Evolutionary conservation across 2,888 invertebrate genomes (phyloP).

Genomic region (Ametastegia equiseti): DNA sequence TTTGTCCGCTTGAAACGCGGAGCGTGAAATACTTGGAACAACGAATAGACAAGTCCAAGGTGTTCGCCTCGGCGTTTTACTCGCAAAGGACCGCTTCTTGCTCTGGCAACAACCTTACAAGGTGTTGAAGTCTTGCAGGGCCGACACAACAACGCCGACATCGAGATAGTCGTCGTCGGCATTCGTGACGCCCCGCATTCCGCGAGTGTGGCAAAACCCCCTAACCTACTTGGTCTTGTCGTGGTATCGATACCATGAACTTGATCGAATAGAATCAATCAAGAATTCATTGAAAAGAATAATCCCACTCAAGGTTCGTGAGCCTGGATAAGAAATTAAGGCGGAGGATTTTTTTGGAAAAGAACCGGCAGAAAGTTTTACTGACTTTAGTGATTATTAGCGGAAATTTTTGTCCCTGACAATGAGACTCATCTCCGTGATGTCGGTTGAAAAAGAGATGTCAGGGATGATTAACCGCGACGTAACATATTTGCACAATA

Average conservation of each 20-base stretch:
- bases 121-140: constrained; percentile 21
- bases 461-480: constrained; percentile 14
- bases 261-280: too few species aligned
- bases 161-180: constrained; percentile 7
- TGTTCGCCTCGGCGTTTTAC: constrained; percentile 4
- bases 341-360: not conserved
- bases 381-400: not conserved
- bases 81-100: constrained; percentile 19
- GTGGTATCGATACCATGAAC: not conserved
- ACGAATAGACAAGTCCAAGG: constrained; percentile 27
- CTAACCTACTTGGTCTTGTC: constrained; percentile 14
- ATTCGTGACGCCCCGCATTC: constrained; percentile 13
- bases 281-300: not conserved
- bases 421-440: not conserved
- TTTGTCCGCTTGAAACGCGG: not conserved
- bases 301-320: too few species aligned
- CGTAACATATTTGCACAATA: constrained; percentile 13
- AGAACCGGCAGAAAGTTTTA: not conserved
- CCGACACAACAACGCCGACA: constrained; percentile 3
- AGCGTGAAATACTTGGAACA: constrained; percentile 4
- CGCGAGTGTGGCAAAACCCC: constrained; percentile 10
- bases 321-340: not conserved
- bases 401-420: not conserved
- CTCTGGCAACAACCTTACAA: constrained; percentile 7
- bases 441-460: not conserved